Evolutionary conservation across 2,113 vertebrate genomes (phyloP), one percentile per base, ranked within the genome.

Genomic region (crab-eating macaque (Macaca fascicularis)): DNA sequence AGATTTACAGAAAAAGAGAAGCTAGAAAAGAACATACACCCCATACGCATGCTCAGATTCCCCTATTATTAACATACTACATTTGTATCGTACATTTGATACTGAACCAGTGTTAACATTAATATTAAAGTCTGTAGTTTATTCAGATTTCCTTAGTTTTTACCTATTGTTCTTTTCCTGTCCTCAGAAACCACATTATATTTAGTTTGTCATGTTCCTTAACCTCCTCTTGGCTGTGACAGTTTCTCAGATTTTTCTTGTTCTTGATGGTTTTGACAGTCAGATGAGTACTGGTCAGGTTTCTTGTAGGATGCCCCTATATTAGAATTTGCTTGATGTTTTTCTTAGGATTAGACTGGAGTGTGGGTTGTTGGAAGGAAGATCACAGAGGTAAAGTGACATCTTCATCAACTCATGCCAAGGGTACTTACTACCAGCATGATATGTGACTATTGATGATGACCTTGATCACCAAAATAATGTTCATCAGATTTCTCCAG

Each of bases 1-100:
- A 96, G 55, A 83, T 90, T 92, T 95, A 92, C 8, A 69, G 70
- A 93, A 90, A 72, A 90, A 52, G n/a, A 80, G 80, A 76, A 79
- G 22, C 25, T 84, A 80, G 67, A 76, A 40, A 90, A 45, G 43
- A 55, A 52, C 32, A 52, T 74, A 59, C 72, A 82, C 17, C 9
- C 25, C 13, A 52, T 55, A 67, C 2, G 57, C 43, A 12, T 23
- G 40, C 9, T 82, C 50, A 96, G 22, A 48, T 67, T 78, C 59
- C 57, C 17, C 0, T 67, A 2, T 76, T 94, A 48, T 32, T 94
- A 78, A 76, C 45, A n/a, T 57, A 59, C 59, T 93, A 81, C 2
- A 55, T 94, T 93, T 35, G 4, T 82, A 70, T 89, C 35, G 38
- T 84, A 67, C n/a, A 57, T 80, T 79, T 80, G 48, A 93, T 67